A percentile compares a stretch with the other conserved stretches of the same genome.
phyloP scores from a whole-genome alignment of 2,888 invertebrate species.

The Brachypalpus laphriformis region DNA sequence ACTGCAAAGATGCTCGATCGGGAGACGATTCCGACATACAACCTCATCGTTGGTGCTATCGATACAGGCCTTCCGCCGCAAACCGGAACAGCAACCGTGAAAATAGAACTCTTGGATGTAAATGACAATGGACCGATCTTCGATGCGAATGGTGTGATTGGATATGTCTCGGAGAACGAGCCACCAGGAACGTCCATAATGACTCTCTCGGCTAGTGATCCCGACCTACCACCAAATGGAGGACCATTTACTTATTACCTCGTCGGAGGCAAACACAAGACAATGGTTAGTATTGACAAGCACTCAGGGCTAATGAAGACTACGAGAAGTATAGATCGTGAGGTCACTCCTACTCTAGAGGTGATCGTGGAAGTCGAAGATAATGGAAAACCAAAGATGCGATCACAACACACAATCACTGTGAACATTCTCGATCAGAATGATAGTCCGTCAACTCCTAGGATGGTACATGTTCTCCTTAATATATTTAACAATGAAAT shows the following conservation, averaged over 20 bases:
- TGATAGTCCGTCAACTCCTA: slow-evolving; percentile 93
- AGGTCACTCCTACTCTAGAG: slow-evolving; percentile 89
- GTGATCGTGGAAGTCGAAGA: slow-evolving; percentile 93
- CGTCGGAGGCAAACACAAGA: slow-evolving; percentile 90
- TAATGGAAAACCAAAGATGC: slow-evolving; percentile 92
- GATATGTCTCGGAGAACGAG: slow-evolving; percentile 93
- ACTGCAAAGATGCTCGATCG: slow-evolving; percentile 90
- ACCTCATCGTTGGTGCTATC: slow-evolving; percentile 92
- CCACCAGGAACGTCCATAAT: slow-evolving; percentile 92
- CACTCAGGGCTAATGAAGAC: slow-evolving; percentile 92
- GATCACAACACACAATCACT: slow-evolving; percentile 89
- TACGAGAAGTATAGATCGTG: slow-evolving; percentile 91
- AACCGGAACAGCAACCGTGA: slow-evolving; percentile 94
- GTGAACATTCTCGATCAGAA: slow-evolving; percentile 93
- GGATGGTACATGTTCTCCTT: slow-evolving; percentile 91
- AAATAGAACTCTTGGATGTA: slow-evolving; percentile 91
- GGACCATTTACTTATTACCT: slow-evolving; percentile 93
- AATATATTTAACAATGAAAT: slow-evolving; percentile 90
- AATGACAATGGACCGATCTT: slow-evolving; percentile 97
- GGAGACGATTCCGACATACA: slow-evolving; percentile 90
- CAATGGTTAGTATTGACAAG: slow-evolving; percentile 89
- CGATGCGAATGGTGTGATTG: slow-evolving; percentile 87
- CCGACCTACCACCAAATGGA: slow-evolving; percentile 94
- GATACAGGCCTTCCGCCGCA: slow-evolving; percentile 95
- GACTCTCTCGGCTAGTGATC: slow-evolving; percentile 93